Conservation (phyloP, 2,797 vertebrate genomes). For the Rhabdomys pumilio region DNA sequence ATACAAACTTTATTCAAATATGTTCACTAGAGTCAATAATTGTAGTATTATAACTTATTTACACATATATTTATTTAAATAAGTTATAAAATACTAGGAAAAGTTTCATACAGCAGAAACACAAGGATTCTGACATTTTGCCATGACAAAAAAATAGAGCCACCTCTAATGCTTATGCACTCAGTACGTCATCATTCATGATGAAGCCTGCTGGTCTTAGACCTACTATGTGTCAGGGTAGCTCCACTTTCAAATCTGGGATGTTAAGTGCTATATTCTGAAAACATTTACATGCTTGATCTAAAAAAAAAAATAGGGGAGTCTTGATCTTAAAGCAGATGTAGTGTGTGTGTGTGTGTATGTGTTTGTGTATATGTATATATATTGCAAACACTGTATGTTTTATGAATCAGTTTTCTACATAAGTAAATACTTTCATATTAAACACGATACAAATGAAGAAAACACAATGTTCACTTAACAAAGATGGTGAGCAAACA, state of each 20-base stretch:
- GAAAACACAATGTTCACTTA: neutral
- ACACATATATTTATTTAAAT: neutral
- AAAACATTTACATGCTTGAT: neutral
- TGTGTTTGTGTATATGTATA: neutral
- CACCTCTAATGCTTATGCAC: neutral
- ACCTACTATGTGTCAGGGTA: neutral
- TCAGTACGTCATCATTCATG: neutral
- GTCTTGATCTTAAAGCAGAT: constrained; percentile 37
- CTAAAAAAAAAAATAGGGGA: constrained; percentile 17
- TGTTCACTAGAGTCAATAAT: neutral
- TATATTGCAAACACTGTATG: neutral
- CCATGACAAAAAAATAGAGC: neutral
- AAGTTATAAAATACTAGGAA: neutral
- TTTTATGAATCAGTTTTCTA: constrained; percentile 37
- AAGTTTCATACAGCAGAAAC: neutral
- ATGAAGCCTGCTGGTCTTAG: neutral
- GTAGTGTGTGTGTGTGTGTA: neutral
- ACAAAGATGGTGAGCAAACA: constrained; percentile 38
- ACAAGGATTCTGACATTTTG: neutral
- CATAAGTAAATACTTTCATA: constrained; percentile 41
- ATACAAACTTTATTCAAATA: neutral
- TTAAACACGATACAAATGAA: neutral
- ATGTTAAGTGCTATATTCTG: neutral
- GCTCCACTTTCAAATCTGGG: constrained; percentile 38
- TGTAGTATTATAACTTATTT: neutral